Conservation (phyloP, 2,888 invertebrate genomes). For the Phalera bucephala region DNA sequence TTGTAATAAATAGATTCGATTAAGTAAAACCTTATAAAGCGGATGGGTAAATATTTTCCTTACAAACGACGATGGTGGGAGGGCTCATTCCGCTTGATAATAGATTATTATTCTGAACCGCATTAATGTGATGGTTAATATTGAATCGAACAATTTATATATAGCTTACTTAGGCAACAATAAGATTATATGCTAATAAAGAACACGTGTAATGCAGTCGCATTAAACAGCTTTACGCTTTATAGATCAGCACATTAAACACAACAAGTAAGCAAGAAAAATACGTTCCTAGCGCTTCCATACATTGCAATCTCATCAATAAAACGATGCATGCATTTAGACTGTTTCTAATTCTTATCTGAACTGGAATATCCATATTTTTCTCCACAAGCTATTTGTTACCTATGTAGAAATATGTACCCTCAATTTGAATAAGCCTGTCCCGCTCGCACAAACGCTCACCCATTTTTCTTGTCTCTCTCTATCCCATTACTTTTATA, state of each 20-base stretch:
- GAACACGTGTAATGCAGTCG: background rate
- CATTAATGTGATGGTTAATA: slow-evolving; percentile 22
- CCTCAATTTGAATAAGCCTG: slow-evolving; percentile 79
- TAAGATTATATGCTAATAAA: background rate
- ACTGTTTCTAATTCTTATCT: slow-evolving; percentile 20
- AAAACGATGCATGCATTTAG: slow-evolving; percentile 4
- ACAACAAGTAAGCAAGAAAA: too few relatives aligned
- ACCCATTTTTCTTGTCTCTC: slow-evolving; percentile 45
- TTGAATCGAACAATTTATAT: slow-evolving; percentile 18
- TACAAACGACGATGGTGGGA: slow-evolving; percentile 20
- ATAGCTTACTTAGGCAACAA: slow-evolving; percentile 6
- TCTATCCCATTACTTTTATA: slow-evolving; percentile 83
- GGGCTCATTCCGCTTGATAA: slow-evolving; percentile 27
- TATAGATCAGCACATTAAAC: too few relatives aligned
- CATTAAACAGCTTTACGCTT: too few relatives aligned
- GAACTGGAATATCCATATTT: slow-evolving; percentile 65
- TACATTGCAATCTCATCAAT: background rate
- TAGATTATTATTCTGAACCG: slow-evolving; percentile 28
- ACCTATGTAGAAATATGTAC: slow-evolving; percentile 83
- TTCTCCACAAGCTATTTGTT: slow-evolving; percentile 79
- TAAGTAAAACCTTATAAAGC: slow-evolving; percentile 19
- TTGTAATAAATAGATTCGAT: slow-evolving; percentile 21
- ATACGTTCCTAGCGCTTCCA: too few relatives aligned
- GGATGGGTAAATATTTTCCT: slow-evolving; percentile 25
- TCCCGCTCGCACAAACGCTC: slow-evolving; percentile 57